Evolutionary conservation across 2,797 vertebrate genomes (phyloP), one percentile per base, ranked within the genome.

Genomic region (Mallotus villosus): DNA sequence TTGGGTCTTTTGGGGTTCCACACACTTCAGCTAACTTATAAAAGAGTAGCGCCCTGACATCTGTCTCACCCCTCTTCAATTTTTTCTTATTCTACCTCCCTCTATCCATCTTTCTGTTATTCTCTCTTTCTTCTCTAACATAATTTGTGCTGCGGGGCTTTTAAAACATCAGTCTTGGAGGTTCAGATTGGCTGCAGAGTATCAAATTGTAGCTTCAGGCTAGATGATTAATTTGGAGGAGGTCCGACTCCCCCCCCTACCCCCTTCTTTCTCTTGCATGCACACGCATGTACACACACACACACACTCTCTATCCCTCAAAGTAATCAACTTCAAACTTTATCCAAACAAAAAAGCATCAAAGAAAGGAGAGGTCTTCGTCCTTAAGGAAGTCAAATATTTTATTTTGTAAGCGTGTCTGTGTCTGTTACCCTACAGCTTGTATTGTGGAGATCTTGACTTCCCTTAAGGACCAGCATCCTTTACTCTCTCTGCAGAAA

Each of bases 271-370:
- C 51, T 19, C 46, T 27, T 5, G 14, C 27, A 4, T 12, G 51
- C 41, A 51, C 46, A 67, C 64, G 49, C 64, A 53, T 6, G 57
- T 41, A 25, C 37, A 25, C 57, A 11, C 67, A 22, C 53, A 55
- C 25, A 29, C 24, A 6, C 65, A 14, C 17, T 34, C 67, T n/a
- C 41, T 29, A 49, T n/a, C 49, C 67, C 24, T 69, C 68, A 25
- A 57, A 14, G 14, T 60, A 46, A 41, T 57, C 21, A n/a, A 5
- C 21, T 41, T 7, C 55, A 16, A 24, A 51, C 57, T 34, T 21
- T 34, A 32, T 59, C n/a, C 5, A 16, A 51, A 66, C 8, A 51
- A 51, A 61, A 27, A 61, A 61, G 24, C n/a, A 8, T 22, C 57
- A 1, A 2, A 8, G n/a, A 11, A 21, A 59, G 57, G 57, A 24